Evolutionary conservation across 1,140 invertebrate genomes (phyloP).

Genomic region (Choristoneura fumiferana): DNA sequence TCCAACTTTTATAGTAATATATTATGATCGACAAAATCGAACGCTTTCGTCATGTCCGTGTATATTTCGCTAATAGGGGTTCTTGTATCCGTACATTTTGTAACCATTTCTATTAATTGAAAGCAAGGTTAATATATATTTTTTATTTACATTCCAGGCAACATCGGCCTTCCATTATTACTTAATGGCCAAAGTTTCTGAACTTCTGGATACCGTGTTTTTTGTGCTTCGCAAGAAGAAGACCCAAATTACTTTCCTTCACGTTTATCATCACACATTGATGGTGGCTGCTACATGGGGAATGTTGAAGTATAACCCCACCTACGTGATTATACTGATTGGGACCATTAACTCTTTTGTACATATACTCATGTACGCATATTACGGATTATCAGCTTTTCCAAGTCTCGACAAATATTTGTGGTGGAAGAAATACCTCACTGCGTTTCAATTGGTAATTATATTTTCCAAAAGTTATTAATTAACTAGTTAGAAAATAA

Average conservation of each 20-base stretch:
- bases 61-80: too few relatives aligned
- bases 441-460: constrained; percentile 87
- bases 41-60: too few relatives aligned
- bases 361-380: constrained; percentile 87
- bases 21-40: too few relatives aligned
- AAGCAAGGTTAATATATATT: not conserved
- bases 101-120: too few relatives aligned
- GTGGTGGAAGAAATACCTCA: constrained; percentile 94
- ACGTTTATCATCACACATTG: constrained; percentile 83
- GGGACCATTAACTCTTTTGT: constrained; percentile 82
- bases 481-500: too few relatives aligned
- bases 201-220: constrained; percentile 85
- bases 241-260: constrained; percentile 84
- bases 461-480: too few relatives aligned
- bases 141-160: constrained; percentile 7
- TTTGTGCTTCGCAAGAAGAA: constrained; percentile 88
- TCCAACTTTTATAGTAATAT: too few relatives aligned
- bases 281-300: constrained; percentile 77
- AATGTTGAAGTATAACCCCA: constrained; percentile 71
- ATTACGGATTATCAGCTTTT: constrained; percentile 87
- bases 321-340: constrained; percentile 75
- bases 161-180: not conserved
- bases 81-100: too few relatives aligned
- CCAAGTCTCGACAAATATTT: constrained; percentile 88
- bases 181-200: constrained; percentile 79